Evolutionary conservation across 2,888 invertebrate species (phyloP), one percentile per base, ranked within the genome.

Genomic region (Hirudinaria manillensis): DNA sequence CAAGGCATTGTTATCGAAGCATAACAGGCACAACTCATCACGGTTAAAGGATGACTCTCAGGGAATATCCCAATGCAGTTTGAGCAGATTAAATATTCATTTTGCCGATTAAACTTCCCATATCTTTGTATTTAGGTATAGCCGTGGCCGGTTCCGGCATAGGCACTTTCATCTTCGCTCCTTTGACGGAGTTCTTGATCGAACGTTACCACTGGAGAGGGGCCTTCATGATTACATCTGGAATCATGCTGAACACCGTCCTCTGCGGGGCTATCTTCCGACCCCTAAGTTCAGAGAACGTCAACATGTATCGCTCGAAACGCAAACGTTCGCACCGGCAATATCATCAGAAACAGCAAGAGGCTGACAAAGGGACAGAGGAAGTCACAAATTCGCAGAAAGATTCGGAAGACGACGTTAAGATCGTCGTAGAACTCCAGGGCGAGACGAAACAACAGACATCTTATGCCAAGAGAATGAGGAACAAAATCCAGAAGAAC

Each of bases 141-240:
- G 81, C 85, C 29, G 84, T 84, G 0, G 83, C 84, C 78, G 85
- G 85, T 2, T 83, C 84, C 29, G 85, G 85, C 29, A 82, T 84
- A 38, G 85, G 85, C 27, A 84, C 84, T 3, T 83, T 83, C 77
- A 78, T 83, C 2, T 83, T 84, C 78, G 83, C 84, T 19, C 85
- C 84, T 2, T 77, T 85, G 24, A 81, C 82, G 24, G 82, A 84
- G 67, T 80, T 78, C 56, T 79, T 85, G 56, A 81, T 84, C 36
- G 78, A 80, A n/a, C 70, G 77, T 61, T 85, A 85, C 79, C 81
- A 81, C 16, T 85, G 84, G 85, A 79, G 83, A 72, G 85, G 85
- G 16, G 80, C 84, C 0, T 78, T 85, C 76, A 77, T 85, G 6
- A 83, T 85, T 68, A 78, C 83, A 70, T 82, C 82, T 72, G 84